These are phyloP conservation scores for Colletes gigas DNA, from an alignment of 1,140 invertebrate species.

Conservation along the genomic window DNA sequence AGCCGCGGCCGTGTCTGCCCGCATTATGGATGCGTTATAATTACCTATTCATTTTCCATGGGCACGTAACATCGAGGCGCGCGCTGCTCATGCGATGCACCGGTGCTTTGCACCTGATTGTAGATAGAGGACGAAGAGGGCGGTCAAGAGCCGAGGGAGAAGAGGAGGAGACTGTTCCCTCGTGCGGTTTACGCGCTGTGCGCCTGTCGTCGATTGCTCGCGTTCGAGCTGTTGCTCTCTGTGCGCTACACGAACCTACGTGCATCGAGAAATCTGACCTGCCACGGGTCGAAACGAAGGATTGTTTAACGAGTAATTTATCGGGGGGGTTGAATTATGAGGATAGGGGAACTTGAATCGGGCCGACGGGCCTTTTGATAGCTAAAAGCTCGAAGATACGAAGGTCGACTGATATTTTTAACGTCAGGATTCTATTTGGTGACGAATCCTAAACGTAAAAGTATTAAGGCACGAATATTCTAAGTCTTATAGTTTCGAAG, in stretches of 20 bases:
- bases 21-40: slow-evolving; percentile 74
- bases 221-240: neutral
- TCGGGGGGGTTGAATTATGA: neutral
- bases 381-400: too few relatives aligned
- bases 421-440: too few relatives aligned
- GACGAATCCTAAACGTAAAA: too few relatives aligned
- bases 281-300: neutral
- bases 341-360: too few relatives aligned
- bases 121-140: slow-evolving; percentile 45
- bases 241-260: neutral
- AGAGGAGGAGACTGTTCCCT: neutral
- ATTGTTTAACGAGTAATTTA: neutral
- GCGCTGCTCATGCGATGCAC: slow-evolving; percentile 60
- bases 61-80: slow-evolving; percentile 70
- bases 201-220: slow-evolving; percentile 16
- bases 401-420: too few relatives aligned
- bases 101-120: slow-evolving; percentile 71
- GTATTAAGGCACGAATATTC: too few relatives aligned
- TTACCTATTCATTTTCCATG: slow-evolving; percentile 75
- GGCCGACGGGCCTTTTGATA: too few relatives aligned
- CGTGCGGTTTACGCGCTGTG: neutral
- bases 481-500: too few relatives aligned
- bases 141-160: neutral
- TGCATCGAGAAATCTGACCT: slow-evolving; percentile 16
- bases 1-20: slow-evolving; percentile 50